Percentiles rank a stretch among this genome's conserved stretches.
These are phyloP conservation scores for Ctenosaura bakeri DNA, from an alignment of 2,797 vertebrate genomes.

Conservation along the genomic window DNA sequence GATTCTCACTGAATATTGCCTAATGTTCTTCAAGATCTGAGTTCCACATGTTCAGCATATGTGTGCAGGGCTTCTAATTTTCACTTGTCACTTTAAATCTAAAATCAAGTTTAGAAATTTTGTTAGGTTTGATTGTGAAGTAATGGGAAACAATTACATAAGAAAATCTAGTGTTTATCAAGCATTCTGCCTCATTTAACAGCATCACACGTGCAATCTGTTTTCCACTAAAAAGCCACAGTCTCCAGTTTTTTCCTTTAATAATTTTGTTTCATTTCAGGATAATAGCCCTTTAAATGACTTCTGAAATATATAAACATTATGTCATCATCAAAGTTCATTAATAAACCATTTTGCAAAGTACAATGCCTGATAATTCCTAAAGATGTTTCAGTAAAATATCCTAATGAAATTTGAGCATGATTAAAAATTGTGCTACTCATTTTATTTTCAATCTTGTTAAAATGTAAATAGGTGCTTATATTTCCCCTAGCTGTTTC, in stretches of 20 bases:
- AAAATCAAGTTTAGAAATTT: background rate
- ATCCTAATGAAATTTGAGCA: conserved; percentile 1
- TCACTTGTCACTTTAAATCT: conserved; percentile 14
- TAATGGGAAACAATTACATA: background rate
- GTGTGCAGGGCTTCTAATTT: background rate
- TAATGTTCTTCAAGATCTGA: background rate
- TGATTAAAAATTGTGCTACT: conserved; percentile 24
- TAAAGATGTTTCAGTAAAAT: conserved; percentile 47
- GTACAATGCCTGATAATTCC: background rate
- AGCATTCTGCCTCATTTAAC: conserved; percentile 24
- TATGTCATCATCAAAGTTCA: background rate
- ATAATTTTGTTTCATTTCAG: conserved; percentile 8
- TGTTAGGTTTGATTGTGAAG: background rate
- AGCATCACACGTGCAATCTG: background rate
- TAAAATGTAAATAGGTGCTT: conserved; percentile 43
- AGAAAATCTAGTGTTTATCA: background rate
- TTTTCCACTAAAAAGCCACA: conserved; percentile 14
- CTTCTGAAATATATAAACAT: conserved; percentile 31
- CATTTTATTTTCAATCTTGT: conserved; percentile 38
- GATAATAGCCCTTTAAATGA: conserved; percentile 19
- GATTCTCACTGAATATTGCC: background rate
- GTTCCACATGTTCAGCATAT: background rate
- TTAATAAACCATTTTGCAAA: conserved; percentile 43
- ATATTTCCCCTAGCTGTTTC: conserved; percentile 31
- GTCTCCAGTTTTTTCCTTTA: conserved; percentile 18